These are phyloP conservation scores for Erythrocercus mccallii DNA, from an alignment of 2,113 vertebrate species.

Conservation along the genomic window DNA sequence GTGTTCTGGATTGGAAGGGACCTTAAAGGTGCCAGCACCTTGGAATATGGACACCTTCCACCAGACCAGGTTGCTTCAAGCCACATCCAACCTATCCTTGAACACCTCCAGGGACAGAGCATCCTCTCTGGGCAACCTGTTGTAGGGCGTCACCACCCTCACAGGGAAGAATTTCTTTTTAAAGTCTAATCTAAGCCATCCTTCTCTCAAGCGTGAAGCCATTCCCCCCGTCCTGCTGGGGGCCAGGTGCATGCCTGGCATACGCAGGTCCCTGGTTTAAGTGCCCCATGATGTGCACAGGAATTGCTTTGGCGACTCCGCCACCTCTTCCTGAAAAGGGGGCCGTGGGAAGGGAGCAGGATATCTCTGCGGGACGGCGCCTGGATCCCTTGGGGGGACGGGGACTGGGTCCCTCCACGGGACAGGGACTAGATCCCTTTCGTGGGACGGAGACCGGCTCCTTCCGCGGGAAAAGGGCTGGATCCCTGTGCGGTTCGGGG, in stretches of 20 bases:
- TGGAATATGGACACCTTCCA: not conserved
- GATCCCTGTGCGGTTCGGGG: too few species aligned
- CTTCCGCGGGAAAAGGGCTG: not conserved
- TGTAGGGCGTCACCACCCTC: not conserved
- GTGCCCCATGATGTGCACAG: rapidly evolving
- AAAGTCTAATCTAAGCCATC: not conserved
- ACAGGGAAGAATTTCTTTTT: not conserved
- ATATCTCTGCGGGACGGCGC: rapidly evolving
- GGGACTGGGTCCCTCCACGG: rapidly evolving
- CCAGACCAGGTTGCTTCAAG: not conserved
- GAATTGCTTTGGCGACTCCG: not conserved
- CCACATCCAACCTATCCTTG: not conserved
- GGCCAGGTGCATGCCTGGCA: rapidly evolving
- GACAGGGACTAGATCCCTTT: rapidly evolving
- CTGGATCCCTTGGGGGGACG: rapidly evolving
- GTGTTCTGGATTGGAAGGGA: not conserved
- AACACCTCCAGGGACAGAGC: not conserved
- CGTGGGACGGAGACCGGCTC: too few species aligned
- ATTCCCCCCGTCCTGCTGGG: not conserved
- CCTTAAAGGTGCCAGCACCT: not conserved
- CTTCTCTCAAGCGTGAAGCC: not conserved
- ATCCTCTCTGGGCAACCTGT: not conserved
- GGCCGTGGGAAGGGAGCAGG: not conserved
- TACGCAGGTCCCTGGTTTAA: not conserved
- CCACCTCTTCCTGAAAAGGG: rapidly evolving